Evolutionary conservation across 2,113 vertebrate species (phyloP).

Genomic region (Fregata magnificens): DNA sequence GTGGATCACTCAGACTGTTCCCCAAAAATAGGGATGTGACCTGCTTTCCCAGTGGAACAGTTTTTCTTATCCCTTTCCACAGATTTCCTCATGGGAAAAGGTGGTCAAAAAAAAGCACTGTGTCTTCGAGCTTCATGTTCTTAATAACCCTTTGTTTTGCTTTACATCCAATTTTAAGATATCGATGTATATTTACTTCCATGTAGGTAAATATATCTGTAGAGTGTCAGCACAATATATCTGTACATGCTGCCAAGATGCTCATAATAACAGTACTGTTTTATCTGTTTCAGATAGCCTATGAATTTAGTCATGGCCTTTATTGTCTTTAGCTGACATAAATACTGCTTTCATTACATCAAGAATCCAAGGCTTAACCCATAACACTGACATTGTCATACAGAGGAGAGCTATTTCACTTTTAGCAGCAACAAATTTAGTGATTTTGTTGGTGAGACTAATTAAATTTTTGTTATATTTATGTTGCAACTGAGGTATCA

Average conservation of each 20-base stretch:
- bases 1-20: background rate
- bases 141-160: background rate
- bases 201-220: background rate
- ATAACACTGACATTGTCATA: background rate
- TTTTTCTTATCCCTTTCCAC: background rate
- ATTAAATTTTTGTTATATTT: constrained; percentile 40
- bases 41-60: background rate
- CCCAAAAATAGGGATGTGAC: background rate
- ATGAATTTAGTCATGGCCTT: background rate
- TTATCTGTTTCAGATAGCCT: constrained; percentile 7
- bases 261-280: background rate
- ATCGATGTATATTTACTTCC: background rate
- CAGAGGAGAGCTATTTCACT: background rate
- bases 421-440: background rate
- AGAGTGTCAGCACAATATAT: background rate
- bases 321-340: constrained; percentile 38
- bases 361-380: background rate
- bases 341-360: constrained; percentile 2
- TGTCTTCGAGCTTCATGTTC: background rate
- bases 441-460: constrained; percentile 35
- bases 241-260: background rate
- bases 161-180: background rate
- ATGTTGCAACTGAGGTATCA: background rate
- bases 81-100: background rate
- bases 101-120: background rate